Evolutionary conservation across 2,888 invertebrate genomes (phyloP).

Genomic region (Axea sp.): DNA sequence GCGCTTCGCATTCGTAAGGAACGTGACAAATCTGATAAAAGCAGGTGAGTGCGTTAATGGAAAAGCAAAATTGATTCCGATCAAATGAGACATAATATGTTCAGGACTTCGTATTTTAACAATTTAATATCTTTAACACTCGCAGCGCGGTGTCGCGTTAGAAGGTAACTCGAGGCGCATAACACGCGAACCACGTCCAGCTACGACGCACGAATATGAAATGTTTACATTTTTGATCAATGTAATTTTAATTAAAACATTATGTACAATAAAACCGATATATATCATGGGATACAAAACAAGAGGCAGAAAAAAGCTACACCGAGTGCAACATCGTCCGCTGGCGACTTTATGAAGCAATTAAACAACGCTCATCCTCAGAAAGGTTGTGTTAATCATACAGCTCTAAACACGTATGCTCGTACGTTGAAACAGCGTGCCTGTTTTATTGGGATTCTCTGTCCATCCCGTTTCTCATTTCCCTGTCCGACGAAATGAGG

Average conservation of each 20-base stretch:
- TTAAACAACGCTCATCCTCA: constrained; percentile 38
- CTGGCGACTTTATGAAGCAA: constrained; percentile 42
- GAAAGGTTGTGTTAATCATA: constrained; percentile 43
- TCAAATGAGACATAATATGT: neutral
- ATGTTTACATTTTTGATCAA: constrained; percentile 29
- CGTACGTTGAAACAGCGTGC: constrained; percentile 14
- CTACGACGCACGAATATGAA: too few species aligned
- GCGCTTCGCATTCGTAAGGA: constrained; percentile 7
- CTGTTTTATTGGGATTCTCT: constrained; percentile 39
- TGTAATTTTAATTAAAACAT: constrained; percentile 35
- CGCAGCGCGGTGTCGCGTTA: neutral
- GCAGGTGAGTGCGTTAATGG: neutral
- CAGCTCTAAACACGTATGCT: constrained; percentile 25
- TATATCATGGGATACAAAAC: constrained; percentile 1
- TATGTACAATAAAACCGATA: constrained; percentile 15
- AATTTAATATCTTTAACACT: constrained; percentile 14
- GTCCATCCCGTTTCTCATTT: constrained; percentile 41
- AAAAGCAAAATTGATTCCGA: neutral
- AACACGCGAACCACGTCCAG: neutral
- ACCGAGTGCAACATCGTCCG: constrained; percentile 1
- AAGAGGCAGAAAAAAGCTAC: constrained; percentile 1
- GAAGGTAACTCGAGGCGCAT: constrained; percentile 7
- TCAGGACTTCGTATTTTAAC: constrained; percentile 19
- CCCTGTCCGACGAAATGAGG: constrained; percentile 36
- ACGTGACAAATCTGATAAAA: constrained; percentile 10